Base-by-base conservation (phyloP, 2,113 vertebrate species). In the Poeciliopsis prolifica region DNA sequence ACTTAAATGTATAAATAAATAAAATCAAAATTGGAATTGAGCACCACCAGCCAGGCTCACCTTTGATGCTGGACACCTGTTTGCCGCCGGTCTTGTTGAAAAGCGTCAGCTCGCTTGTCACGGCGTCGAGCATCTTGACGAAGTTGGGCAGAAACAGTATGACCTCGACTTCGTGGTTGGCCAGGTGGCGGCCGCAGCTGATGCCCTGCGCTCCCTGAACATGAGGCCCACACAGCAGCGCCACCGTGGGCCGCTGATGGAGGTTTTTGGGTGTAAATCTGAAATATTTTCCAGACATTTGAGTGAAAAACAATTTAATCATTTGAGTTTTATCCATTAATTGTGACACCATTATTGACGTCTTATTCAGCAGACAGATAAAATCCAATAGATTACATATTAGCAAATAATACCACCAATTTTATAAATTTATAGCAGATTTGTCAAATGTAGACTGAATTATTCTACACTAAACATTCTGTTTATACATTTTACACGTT, bases 141-240 rank as follows among this genome's bases (percentile, higher is more conserved):
- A 98, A 99, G 85, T 98, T 99, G 62, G 97, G 97, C 22, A 99
- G 94, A 87, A 98, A 99, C 62, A 99, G 94, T 82, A 99, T 94
- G 71, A 99, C 95, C 3, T 99, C 97, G 10, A 99, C 98, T 1
- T 99, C 97, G 0, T 99, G 98, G 91, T 99, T 99, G 91, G 98
- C 96, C 71, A 99, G 94, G 86, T 99, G 98, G 9, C 97, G 95
- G 0, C 97, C 98, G 0, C 97, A 99, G 90, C 97, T 98, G 92
- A 99, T 97, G 10, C 98, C 98, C 90, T 99, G 98, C n/a, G 98
- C 97, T 5, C 98, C 98, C 83, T 98, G 97, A 68, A 98, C 95
- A 0, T 99, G 98, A 9, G 98, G 98, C 4, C 98, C 98, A 5
- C 98, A 99, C 0, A 99, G 89, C 78, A 99, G 86, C 3, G 97